Base-by-base conservation (phyloP, 2,113 vertebrate genomes). In the Pardalotus punctatus region DNA sequence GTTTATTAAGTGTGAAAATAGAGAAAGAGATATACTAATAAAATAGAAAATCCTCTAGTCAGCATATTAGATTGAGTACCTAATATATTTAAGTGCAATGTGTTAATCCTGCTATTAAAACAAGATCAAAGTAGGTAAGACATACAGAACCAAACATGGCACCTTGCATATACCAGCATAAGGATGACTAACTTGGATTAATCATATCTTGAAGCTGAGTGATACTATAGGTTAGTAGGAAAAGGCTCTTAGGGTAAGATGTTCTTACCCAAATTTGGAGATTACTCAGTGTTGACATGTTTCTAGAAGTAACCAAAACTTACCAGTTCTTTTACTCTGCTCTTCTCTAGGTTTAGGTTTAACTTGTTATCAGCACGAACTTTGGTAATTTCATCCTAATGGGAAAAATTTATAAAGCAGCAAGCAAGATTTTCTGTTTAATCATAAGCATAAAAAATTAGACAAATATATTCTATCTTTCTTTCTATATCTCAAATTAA, bases 281-380 rank as follows among this genome's bases (percentile, higher is more conserved):
- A 60, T 35, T 40, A 76, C 17, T 85, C 51, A 78, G 21, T n/a
- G 18, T 28, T 69, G 42, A 86, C 16, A 74, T 54, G 35, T 47
- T 90, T 81, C 42, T 56, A 54, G 27, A 95, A 77, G 38, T 24
- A 47, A 85, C 3, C 18, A 56, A 64, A 91, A 98, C 98, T 95
- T 98, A 99, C 99, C 99, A 99, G 79, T 97, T 99, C 99, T 97
- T 99, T 99, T 33, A 98, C 98, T 94, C 97, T 97, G 95, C 98
- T 99, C 95, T 99, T 99, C 96, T 99, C 99, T 84, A 99, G 81
- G 94, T 98, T 99, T 97, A 99, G 98, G 85, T 99, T 98, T 97
- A 99, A 95, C 56, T 99, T 98, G 87, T 97, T 98, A 90, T 99
- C 98, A 58, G 98, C 98, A 80, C 98, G 98, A 61, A 99, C 98